Evolutionary conservation across 2,113 vertebrate species (phyloP).

Genomic region (Equus przewalskii): DNA sequence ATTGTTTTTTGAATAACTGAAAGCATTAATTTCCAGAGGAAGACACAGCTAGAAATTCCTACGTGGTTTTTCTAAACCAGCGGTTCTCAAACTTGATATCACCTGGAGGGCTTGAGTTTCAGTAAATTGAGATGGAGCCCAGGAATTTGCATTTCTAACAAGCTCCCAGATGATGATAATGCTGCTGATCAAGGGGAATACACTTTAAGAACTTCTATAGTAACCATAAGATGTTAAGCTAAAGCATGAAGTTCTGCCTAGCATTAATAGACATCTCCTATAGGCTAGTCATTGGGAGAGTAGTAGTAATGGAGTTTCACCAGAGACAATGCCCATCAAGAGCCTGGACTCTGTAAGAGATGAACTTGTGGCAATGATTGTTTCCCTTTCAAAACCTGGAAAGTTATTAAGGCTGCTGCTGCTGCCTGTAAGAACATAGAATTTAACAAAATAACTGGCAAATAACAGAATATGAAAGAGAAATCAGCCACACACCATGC

Average conservation of each 20-base stretch:
- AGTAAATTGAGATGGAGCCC: not conserved
- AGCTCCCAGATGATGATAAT: not conserved
- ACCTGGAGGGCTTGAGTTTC: not conserved
- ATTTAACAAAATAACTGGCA: constrained; percentile 10
- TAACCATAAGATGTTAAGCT: not conserved
- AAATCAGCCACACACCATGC: not conserved
- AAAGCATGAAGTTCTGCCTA: not conserved
- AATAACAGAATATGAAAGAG: not conserved
- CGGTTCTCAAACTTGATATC: not conserved
- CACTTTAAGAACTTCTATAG: not conserved
- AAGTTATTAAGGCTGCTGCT: not conserved
- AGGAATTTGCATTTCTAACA: not conserved
- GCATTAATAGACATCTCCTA: no score
- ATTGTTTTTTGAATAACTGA: not conserved
- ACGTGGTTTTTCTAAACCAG: not conserved
- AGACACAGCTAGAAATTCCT: not conserved
- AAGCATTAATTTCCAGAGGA: not conserved
- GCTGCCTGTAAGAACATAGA: not conserved
- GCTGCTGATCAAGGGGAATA: not conserved
- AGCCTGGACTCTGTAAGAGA: not conserved
- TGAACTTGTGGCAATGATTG: not conserved
- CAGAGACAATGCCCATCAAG: not conserved
- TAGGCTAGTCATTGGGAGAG: no score
- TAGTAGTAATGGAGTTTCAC: not conserved
- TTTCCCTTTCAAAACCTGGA: not conserved